Evolutionary conservation across 2,797 vertebrate genomes (phyloP), one percentile per base, ranked within the genome.

Genomic region (Hybognathus amarus): DNA sequence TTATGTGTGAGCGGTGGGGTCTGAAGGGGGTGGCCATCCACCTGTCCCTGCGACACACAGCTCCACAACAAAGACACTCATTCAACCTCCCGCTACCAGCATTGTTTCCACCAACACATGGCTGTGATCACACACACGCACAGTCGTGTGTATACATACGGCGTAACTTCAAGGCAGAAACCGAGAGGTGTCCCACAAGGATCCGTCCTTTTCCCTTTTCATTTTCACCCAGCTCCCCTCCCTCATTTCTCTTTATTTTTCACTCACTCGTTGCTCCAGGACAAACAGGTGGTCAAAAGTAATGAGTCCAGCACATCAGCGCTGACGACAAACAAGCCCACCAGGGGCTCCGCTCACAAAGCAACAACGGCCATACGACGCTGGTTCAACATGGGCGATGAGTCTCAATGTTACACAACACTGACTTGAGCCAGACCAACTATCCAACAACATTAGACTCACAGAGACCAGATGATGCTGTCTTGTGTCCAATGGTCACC

Each of bases 201-300:
- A 22, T 76, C 77, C 77, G 6, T n/a, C 81, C 80, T 64, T 64
- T 61, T 77, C 64, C 81, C 52, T 66, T 77, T 77, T 56, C 66
- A 76, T 70, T 78, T 77, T 78, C 82, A 84, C 77, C 75, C 76
- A 79, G 59, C 67, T 54, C 61, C 40, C 56, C 42, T 52, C 38
- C 76, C 64, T 56, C 50, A 5, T 56, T 82, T 79, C 47, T 79
- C 76, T 64, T 52, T 36, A 52, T 56, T 47, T 67, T 78, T 78
- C 50, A 18, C 73, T 83, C 77, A 75, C 64, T 87, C 84, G 38
- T 90, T 86, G 94, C 92, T 93, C 83, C 89, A 38, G 92, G 93
- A 94, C 91, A 94, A 95, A 95, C 94, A 95, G 94, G 94, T 95
- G 94, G 93, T 90, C 83, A 75, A 90, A 91, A 91, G 93, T 94